These are phyloP conservation scores for Craniophora ligustri DNA, from an alignment of 2,888 invertebrate genomes.

Conservation along the genomic window DNA sequence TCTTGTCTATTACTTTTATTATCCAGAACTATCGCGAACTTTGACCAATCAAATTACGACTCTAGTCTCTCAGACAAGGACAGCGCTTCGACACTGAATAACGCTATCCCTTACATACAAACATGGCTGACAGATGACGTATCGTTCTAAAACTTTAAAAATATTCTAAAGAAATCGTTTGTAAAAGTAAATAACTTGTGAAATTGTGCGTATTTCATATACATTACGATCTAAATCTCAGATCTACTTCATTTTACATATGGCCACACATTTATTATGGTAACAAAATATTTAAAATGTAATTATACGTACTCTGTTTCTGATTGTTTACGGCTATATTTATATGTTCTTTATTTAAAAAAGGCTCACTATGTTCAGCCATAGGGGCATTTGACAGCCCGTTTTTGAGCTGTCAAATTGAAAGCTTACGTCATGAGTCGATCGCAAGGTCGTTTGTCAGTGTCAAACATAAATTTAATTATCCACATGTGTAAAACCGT, in stretches of 20 bases:
- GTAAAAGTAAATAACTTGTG: background rate
- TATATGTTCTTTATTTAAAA: background rate
- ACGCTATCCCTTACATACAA: background rate
- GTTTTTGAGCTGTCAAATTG: no score
- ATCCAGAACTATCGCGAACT: no score
- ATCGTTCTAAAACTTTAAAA: background rate
- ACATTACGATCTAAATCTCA: slow-evolving; percentile 8
- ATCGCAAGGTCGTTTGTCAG: no score
- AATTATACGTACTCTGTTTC: background rate
- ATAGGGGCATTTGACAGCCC: no score
- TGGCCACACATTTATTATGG: slow-evolving; percentile 29
- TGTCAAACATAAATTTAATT: no score
- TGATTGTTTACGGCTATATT: background rate
- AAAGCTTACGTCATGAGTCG: no score
- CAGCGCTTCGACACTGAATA: background rate
- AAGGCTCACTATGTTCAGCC: no score
- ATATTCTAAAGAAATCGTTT: no score
- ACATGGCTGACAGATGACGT: no score
- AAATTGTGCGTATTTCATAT: slow-evolving; percentile 22
- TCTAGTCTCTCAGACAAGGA: background rate
- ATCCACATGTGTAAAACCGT: background rate
- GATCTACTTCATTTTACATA: slow-evolving; percentile 29
- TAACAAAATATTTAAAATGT: slow-evolving; percentile 11
- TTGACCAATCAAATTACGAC: no score
- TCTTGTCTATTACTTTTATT: no score